phyloP scores from a whole-genome alignment of 2,113 vertebrate species.

The Stegastes partitus region DNA sequence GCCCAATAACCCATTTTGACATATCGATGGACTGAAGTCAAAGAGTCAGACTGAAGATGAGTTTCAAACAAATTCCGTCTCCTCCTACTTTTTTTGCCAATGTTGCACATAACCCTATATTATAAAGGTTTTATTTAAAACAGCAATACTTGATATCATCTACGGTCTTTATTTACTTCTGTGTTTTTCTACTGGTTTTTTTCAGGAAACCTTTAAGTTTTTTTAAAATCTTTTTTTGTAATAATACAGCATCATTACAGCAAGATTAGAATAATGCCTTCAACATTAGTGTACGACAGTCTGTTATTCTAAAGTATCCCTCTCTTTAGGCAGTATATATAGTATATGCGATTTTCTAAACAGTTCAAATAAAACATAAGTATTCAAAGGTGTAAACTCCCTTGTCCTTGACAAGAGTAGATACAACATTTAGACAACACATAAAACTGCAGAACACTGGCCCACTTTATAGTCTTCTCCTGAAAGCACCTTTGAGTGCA shows the following conservation, averaged over 20 bases:
- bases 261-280: not conserved
- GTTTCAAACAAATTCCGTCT: constrained; percentile 20
- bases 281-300: constrained; percentile 1
- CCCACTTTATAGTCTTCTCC: constrained; percentile 65
- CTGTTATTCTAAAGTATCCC: not conserved
- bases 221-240: not conserved
- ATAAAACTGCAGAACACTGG: constrained; percentile 66
- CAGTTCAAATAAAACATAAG: constrained; percentile 61
- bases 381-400: constrained; percentile 52
- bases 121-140: constrained; percentile 7
- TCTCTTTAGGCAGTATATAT: constrained; percentile 33
- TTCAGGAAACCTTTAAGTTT: constrained; percentile 17
- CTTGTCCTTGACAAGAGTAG: constrained; percentile 69
- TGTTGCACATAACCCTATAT: not conserved
- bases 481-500: constrained; percentile 74
- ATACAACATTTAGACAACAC: constrained; percentile 80
- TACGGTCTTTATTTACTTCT: not conserved
- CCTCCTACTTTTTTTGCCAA: not conserved
- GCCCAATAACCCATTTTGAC: constrained; percentile 31
- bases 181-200: not conserved
- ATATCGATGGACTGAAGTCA: constrained; percentile 12
- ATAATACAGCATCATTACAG: constrained; percentile 2
- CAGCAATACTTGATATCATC: not conserved
- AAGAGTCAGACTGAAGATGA: constrained; percentile 35
- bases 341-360: constrained; percentile 36